phyloP scores from a whole-genome alignment of 53 echinoderm and acorn worm species.

The Arbacia lixula region DNA sequence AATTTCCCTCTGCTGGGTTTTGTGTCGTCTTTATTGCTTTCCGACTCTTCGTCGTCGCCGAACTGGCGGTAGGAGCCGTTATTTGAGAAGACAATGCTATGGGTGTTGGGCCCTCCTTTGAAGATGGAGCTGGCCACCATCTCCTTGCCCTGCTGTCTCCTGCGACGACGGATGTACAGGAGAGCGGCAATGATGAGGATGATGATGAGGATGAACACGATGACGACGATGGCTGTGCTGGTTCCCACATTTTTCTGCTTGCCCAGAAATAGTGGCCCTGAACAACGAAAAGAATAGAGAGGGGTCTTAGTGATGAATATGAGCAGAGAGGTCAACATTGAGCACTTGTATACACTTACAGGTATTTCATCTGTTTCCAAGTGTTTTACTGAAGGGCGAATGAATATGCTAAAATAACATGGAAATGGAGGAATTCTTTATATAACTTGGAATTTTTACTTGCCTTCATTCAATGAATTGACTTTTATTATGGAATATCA shows the following conservation, averaged over 20 bases:
- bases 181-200: constrained; percentile 42
- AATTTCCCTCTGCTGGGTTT: constrained; percentile 29
- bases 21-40: neutral
- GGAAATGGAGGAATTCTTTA: too few species aligned
- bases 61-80: constrained; percentile 20
- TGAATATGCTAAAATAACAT: too few species aligned
- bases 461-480: too few species aligned
- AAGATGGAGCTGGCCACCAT: constrained; percentile 42
- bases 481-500: too few species aligned
- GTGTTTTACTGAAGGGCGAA: too few species aligned
- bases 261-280: constrained; percentile 54
- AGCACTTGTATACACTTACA: too few species aligned
- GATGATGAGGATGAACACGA: constrained; percentile 66
- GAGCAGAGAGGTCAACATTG: too few species aligned
- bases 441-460: too few species aligned
- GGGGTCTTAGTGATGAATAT: too few species aligned
- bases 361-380: too few species aligned
- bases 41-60: neutral
- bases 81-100: constrained; percentile 4
- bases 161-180: constrained; percentile 56
- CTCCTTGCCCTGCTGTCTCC: neutral
- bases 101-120: constrained; percentile 20
- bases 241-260: constrained; percentile 59
- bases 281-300: too few species aligned
- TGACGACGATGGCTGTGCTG: constrained; percentile 49